Evolutionary conservation across 2,888 invertebrate species (phyloP).

Genomic region (Euzetes globulus): DNA sequence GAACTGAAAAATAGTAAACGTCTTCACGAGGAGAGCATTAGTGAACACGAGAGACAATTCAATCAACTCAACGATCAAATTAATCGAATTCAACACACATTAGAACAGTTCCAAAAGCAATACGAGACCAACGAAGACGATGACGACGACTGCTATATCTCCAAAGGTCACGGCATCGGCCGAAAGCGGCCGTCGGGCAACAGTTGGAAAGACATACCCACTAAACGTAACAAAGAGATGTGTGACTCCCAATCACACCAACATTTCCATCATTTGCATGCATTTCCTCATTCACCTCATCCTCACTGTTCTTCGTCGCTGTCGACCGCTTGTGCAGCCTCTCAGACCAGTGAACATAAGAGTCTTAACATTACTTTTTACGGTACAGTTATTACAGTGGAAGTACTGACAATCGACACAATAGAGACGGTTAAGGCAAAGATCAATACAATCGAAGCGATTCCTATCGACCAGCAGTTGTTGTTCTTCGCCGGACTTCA

Average conservation of each 20-base stretch:
- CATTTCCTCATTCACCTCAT: constrained; percentile 19
- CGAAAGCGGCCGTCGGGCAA: neutral
- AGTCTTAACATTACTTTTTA: constrained; percentile 26
- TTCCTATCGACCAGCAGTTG: constrained; percentile 25
- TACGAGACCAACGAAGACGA: neutral
- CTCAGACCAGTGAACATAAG: constrained; percentile 23
- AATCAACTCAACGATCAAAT: constrained; percentile 8
- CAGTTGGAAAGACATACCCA: constrained; percentile 26
- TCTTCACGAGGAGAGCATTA: constrained; percentile 19
- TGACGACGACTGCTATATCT: neutral
- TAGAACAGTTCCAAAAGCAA: constrained; percentile 27
- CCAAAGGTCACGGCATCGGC: constrained; percentile 20
- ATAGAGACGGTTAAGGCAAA: constrained; percentile 25
- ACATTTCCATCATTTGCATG: constrained; percentile 29
- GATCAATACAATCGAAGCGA: constrained; percentile 12
- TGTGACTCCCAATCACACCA: constrained; percentile 26
- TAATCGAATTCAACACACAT: constrained; percentile 3
- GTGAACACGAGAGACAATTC: constrained; percentile 20
- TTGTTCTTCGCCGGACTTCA: constrained; percentile 31
- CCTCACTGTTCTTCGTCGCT: constrained; percentile 20
- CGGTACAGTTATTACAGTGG: constrained; percentile 17
- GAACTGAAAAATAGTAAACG: constrained; percentile 29
- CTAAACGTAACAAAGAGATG: constrained; percentile 20
- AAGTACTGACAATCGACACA: constrained; percentile 3
- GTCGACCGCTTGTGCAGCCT: constrained; percentile 1